Conservation (phyloP, 2,888 invertebrate species). For the Tetramorium bicarinatum region DNA sequence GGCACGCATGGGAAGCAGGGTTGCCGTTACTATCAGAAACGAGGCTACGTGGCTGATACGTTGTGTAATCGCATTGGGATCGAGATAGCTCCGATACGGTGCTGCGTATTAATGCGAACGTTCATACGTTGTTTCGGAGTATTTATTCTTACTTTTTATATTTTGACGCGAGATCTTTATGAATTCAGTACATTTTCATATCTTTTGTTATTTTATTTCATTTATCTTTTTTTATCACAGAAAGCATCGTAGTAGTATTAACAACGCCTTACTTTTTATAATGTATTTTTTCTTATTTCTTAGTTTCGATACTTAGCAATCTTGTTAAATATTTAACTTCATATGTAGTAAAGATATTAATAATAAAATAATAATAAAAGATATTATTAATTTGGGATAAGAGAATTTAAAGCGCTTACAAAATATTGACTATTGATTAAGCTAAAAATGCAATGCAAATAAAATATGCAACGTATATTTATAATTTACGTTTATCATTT, state of each 20-base stretch:
- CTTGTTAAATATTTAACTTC: neutral
- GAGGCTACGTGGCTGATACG: neutral
- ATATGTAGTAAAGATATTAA: neutral
- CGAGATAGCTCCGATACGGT: neutral
- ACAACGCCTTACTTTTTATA: neutral
- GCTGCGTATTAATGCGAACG: neutral
- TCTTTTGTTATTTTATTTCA: neutral
- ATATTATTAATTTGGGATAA: neutral
- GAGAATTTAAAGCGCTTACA: neutral
- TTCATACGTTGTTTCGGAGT: neutral
- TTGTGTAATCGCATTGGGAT: neutral
- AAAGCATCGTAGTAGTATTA: neutral
- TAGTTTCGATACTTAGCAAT: neutral
- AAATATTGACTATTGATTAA: constrained; percentile 8
- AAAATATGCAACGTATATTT: neutral
- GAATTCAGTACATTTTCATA: neutral
- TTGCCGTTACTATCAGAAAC: constrained; percentile 23
- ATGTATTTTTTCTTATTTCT: neutral
- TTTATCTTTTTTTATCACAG: neutral
- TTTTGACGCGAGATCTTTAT: neutral
- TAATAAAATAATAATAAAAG: neutral
- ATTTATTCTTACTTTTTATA: neutral
- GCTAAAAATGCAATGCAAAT: neutral
- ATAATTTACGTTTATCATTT: neutral
- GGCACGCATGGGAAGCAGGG: constrained; percentile 28